Percentiles rank a stretch among this genome's conserved stretches.
phyloP scores from a whole-genome alignment of 2,888 invertebrate species.

The Chirona hameri region DNA sequence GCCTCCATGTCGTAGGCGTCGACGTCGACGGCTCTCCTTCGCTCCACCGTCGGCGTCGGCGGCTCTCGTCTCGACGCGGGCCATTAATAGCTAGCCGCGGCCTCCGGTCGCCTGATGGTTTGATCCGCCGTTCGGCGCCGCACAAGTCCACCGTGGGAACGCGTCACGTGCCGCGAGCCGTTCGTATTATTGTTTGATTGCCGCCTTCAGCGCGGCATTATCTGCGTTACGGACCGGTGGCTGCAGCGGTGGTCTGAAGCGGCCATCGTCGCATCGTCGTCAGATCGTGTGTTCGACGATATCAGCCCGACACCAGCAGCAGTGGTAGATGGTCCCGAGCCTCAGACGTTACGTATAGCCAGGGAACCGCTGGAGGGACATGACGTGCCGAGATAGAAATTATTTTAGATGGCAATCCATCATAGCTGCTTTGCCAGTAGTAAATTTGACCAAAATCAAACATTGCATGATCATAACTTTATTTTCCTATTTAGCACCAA shows the following conservation, averaged over 20 bases:
- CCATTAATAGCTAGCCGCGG: background rate
- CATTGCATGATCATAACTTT: no score
- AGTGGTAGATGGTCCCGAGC: no score
- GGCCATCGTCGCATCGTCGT: background rate
- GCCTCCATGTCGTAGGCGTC: no score
- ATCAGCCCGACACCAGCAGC: no score
- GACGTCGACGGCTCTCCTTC: background rate
- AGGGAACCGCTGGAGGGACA: no score
- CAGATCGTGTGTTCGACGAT: no score
- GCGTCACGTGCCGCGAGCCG: background rate
- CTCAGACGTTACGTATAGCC: no score
- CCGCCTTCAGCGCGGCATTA: constrained; percentile 11
- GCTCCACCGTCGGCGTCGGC: background rate
- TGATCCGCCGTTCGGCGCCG: background rate
- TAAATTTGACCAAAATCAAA: no score
- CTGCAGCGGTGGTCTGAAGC: background rate
- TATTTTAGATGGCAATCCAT: no score
- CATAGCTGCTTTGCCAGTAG: no score
- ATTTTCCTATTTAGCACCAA: no score
- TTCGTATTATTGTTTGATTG: constrained; percentile 25
- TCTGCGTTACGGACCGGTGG: background rate
- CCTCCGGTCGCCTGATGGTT: background rate
- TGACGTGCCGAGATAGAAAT: no score
- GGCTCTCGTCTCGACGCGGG: background rate
- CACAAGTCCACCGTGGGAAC: constrained; percentile 10